phyloP scores from a whole-genome alignment of 2,888 invertebrate genomes.

The Drosophila meridiana region DNA sequence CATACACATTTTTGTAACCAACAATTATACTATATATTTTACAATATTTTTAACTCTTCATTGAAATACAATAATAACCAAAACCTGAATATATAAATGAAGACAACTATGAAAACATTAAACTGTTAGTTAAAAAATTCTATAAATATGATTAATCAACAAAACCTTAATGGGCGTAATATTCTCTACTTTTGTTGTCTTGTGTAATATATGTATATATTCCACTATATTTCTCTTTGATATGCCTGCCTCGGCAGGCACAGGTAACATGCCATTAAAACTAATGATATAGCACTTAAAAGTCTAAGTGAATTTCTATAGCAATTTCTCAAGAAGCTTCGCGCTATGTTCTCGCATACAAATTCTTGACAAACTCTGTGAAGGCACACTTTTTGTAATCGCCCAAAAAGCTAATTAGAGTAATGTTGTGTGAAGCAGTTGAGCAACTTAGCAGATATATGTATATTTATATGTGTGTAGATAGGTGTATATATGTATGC shows the following conservation, averaged over 20 bases:
- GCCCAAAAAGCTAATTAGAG: conserved; percentile 56
- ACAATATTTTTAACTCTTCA: no score
- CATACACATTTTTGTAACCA: no score
- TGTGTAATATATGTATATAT: background rate
- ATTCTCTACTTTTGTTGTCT: background rate
- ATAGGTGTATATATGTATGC: conserved; percentile 5
- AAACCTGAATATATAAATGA: no score
- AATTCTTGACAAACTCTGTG: background rate
- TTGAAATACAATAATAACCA: no score
- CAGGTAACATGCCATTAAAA: conserved; percentile 3
- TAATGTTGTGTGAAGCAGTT: conserved; percentile 63
- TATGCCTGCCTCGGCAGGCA: background rate
- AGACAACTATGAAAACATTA: no score
- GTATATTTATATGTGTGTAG: conserved; percentile 21
- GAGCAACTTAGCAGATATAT: conserved; percentile 12
- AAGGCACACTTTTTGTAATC: conserved; percentile 46
- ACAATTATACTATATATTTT: no score
- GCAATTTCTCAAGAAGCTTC: background rate
- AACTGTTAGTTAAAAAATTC: no score
- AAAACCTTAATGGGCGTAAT: no score
- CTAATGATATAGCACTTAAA: conserved; percentile 1
- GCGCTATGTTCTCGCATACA: background rate
- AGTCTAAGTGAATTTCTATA: background rate
- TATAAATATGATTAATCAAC: no score
- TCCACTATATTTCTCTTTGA: background rate